These are phyloP conservation scores for Cyclina sinensis DNA, from an alignment of 1,140 invertebrate genomes.

Conservation along the genomic window DNA sequence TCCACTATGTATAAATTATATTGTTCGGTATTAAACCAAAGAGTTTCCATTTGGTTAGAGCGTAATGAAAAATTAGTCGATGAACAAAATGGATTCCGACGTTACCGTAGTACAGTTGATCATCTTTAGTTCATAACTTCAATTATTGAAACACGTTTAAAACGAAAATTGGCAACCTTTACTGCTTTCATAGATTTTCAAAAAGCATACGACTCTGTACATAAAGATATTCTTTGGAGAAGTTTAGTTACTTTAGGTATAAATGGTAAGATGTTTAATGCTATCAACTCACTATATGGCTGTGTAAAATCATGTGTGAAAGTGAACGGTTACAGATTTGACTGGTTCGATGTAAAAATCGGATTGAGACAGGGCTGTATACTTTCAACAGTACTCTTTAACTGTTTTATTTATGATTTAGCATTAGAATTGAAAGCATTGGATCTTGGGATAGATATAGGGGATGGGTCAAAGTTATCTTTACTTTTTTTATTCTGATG, in stretches of 20 bases:
- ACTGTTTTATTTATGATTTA: slow-evolving; percentile 40
- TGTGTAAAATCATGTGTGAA: not conserved
- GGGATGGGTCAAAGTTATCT: no score
- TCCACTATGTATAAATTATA: no score
- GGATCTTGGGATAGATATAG: not conserved
- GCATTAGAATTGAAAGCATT: slow-evolving; percentile 14
- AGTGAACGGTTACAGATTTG: not conserved
- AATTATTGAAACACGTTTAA: slow-evolving; percentile 28
- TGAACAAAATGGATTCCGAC: not conserved
- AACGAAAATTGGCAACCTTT: slow-evolving; percentile 37
- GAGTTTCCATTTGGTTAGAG: slow-evolving; percentile 40
- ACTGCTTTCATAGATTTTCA: no score
- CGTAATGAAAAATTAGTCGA: not conserved
- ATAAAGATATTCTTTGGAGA: no score
- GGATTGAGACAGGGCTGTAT: slow-evolving; percentile 38
- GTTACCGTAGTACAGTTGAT: slow-evolving; percentile 31
- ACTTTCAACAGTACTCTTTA: slow-evolving; percentile 28
- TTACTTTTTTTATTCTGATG: no score
- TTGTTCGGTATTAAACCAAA: slow-evolving; percentile 55
- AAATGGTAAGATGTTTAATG: not conserved
- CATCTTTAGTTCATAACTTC: slow-evolving; percentile 26
- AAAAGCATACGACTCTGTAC: no score
- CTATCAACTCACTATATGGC: not conserved
- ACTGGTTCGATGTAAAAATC: slow-evolving; percentile 30
- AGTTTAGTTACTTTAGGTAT: no score